Conservation (phyloP, 1,140 invertebrate species). For the Zaprionus capensis region DNA sequence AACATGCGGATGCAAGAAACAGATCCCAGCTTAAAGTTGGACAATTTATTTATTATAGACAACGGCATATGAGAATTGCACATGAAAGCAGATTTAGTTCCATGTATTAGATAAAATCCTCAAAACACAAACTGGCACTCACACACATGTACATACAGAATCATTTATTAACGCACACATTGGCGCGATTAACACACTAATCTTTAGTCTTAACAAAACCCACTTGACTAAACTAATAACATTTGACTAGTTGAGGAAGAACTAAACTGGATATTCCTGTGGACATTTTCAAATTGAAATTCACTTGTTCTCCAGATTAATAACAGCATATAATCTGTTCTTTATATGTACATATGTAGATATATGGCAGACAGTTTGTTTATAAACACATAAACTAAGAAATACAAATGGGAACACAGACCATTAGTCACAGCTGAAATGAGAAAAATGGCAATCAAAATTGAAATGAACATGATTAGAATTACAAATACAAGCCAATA, state of each 20-base stretch:
- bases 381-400: conserved; percentile 18
- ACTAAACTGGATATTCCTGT: conserved; percentile 54
- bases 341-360: too few species aligned
- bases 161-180: conserved; percentile 22
- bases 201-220: conserved; percentile 20
- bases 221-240: conserved; percentile 77
- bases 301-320: conserved; percentile 2
- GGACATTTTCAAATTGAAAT: conserved; percentile 8
- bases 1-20: conserved; percentile 1
- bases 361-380: too few species aligned
- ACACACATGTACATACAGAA: background rate
- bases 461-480: conserved; percentile 32
- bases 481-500: conserved; percentile 37
- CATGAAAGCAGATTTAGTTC: conserved; percentile 6
- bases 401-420: conserved; percentile 24
- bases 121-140: conserved; percentile 11
- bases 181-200: conserved; percentile 54
- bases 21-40: conserved; percentile 35
- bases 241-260: conserved; percentile 63
- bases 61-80: conserved; percentile 1
- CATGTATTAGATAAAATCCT: conserved; percentile 12
- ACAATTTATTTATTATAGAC: conserved; percentile 43
- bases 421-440: conserved; percentile 47
- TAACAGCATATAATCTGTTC: too few species aligned
- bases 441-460: conserved; percentile 50